Base-by-base conservation (phyloP, 2,113 vertebrate species). In the Rostratula benghalensis region DNA sequence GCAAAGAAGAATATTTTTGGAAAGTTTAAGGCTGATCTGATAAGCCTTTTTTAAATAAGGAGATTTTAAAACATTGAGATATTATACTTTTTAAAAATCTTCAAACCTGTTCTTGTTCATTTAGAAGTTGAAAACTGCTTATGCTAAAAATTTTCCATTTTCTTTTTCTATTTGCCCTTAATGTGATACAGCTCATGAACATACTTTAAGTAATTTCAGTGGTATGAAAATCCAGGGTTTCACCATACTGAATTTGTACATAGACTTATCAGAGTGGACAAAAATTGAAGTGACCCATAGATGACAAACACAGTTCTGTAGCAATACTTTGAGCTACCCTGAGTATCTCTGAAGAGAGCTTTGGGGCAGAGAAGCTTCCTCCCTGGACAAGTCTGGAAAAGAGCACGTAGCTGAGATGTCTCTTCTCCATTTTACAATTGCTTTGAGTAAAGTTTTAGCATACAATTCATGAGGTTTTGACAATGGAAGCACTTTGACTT, bases 11-110 rank as follows among this genome's bases (percentile, higher is more conserved):
- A 31, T 88, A 91, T 88, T 95, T 95, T 84, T 91, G 21, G 51
- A 95, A 94, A 96, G 53, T 91, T 71, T 48, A 68, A 48, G 39
- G 35, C 43, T 94, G 71, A 96, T 91, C 89, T 86, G 87, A 97
- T 86, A 95, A 81, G 60, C 37, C 54, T 67, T 90, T 91, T 85
- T 93, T 80, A 89, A 94, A 53, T 21, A 78, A 80, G n/a, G 37
- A 85, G 78, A 54, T 91, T 93, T 85, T 24, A 94, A 87, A 94
- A 89, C 8, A 54, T 17, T 1, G 28, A 76, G 59, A 53, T 64
- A 68, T 59, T 89, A 71, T 65, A 80, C 25, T 65, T 92, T 27
- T 79, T 3, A 43, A 87, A 90, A 81, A 54, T 65, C 48, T 82
- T 61, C 48, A 69, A 60, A 41, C 19, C 3, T 45, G 89, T 82